Percentiles rank a stretch among this genome's conserved stretches.
These are phyloP conservation scores for Hippoglossus hippoglossus DNA, from an alignment of 2,797 vertebrate species.

Conservation along the genomic window DNA sequence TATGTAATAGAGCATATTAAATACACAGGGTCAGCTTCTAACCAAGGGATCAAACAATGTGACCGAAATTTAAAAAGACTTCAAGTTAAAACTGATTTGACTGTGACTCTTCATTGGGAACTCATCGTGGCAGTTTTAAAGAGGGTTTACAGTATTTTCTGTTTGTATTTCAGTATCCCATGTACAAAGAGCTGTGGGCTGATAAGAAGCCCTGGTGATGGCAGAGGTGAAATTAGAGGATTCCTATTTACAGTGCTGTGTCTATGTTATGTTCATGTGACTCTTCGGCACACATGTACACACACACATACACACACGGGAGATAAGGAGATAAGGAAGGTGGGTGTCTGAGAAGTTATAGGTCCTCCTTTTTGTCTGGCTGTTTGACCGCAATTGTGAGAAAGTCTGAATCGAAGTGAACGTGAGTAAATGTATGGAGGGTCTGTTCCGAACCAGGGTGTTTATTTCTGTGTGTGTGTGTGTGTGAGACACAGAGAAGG, in stretches of 20 bases:
- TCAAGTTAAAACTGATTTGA: background rate
- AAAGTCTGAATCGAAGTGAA: slow-evolving; percentile 55
- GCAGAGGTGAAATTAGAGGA: slow-evolving; percentile 33
- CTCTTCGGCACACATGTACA: slow-evolving; percentile 10
- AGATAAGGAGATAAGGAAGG: slow-evolving; percentile 64
- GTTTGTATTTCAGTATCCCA: slow-evolving; percentile 1
- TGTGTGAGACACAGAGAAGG: slow-evolving; percentile 48
- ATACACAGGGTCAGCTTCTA: background rate
- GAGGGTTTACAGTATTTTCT: background rate
- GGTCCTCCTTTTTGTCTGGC: slow-evolving; percentile 58
- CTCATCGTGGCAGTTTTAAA: slow-evolving; percentile 15
- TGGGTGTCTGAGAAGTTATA: slow-evolving; percentile 75
- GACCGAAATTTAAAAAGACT: background rate
- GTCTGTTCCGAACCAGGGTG: slow-evolving; percentile 57
- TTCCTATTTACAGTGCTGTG: slow-evolving; percentile 24
- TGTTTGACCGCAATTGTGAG: slow-evolving; percentile 74
- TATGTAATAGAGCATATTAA: no score
- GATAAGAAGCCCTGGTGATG: slow-evolving; percentile 24
- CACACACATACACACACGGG: slow-evolving; percentile 12
- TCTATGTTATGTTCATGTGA: slow-evolving; percentile 25
- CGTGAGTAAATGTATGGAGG: slow-evolving; percentile 39
- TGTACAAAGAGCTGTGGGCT: slow-evolving; percentile 16
- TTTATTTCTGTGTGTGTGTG: slow-evolving; percentile 73
- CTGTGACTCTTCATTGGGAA: background rate
- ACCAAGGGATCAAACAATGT: background rate